These are phyloP conservation scores for Lepidostoma basale DNA, from an alignment of 1,140 invertebrate genomes.

Conservation along the genomic window DNA sequence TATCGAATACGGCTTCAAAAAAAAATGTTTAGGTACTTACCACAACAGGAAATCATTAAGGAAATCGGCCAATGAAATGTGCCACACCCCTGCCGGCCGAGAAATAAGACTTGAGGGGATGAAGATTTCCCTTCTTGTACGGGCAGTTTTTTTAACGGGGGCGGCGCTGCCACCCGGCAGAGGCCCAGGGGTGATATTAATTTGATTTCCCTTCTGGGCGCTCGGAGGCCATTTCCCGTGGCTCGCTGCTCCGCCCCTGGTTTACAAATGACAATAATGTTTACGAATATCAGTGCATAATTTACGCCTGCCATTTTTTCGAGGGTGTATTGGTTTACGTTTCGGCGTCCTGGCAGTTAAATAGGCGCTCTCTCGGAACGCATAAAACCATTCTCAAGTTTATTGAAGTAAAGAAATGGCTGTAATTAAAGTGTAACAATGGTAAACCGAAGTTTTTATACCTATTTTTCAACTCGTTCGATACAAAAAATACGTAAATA, in stretches of 20 bases:
- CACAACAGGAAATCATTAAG: no score
- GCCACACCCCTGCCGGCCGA: conserved; percentile 13
- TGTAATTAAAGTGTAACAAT: not conserved
- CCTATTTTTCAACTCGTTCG: no score
- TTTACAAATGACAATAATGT: conserved; percentile 44
- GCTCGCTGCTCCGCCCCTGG: conserved; percentile 29
- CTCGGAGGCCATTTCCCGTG: conserved; percentile 26
- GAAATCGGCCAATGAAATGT: not conserved
- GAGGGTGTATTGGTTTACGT: conserved; percentile 16
- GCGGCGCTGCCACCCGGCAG: conserved; percentile 12
- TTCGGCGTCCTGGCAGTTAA: conserved; percentile 1
- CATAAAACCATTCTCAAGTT: no score
- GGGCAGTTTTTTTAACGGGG: conserved; percentile 27
- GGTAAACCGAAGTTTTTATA: no score
- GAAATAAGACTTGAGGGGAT: conserved; percentile 26
- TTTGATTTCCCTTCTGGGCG: conserved; percentile 41
- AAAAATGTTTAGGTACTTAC: no score
- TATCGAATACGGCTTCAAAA: no score
- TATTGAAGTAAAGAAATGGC: not conserved
- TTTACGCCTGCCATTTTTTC: conserved; percentile 39
- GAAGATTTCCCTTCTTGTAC: conserved; percentile 21
- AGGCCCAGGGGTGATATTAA: conserved; percentile 41
- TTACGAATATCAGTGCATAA: conserved; percentile 43
- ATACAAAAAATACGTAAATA: no score
- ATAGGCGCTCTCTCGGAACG: not conserved